Conservation (phyloP, 2,113 vertebrate genomes). For the Geothlypis trichas region DNA sequence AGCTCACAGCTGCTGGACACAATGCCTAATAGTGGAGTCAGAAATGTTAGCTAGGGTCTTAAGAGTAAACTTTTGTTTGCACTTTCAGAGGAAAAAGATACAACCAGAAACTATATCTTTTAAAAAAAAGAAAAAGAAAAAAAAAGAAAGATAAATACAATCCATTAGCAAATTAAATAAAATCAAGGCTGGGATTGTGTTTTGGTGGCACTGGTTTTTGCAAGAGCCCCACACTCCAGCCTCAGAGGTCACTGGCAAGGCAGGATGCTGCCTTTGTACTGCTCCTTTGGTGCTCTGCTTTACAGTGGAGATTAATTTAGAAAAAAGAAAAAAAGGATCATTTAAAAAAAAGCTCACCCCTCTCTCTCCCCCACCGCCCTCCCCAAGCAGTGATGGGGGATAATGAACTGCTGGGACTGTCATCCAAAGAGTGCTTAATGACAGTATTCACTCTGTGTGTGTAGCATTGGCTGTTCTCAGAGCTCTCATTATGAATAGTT, state of each 20-base stretch:
- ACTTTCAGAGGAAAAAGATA: background rate
- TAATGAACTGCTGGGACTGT: slow-evolving; percentile 70
- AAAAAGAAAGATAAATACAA: background rate
- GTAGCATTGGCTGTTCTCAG: slow-evolving; percentile 56
- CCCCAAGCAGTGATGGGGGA: slow-evolving; percentile 29
- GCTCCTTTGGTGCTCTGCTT: slow-evolving; percentile 10
- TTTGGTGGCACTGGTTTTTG: background rate
- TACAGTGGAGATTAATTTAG: slow-evolving; percentile 57
- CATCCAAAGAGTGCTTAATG: slow-evolving; percentile 70
- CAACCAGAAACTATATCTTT: background rate
- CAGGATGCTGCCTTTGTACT: background rate
- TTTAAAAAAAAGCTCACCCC: background rate
- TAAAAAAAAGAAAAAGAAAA: background rate
- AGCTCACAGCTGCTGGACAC: background rate
- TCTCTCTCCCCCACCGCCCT: background rate
- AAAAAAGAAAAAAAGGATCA: background rate
- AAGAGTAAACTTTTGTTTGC: background rate
- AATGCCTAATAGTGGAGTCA: background rate
- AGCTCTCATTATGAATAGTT: slow-evolving; percentile 67
- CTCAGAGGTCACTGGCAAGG: background rate
- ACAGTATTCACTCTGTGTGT: slow-evolving; percentile 58
- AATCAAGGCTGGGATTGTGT: background rate
- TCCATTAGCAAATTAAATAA: background rate
- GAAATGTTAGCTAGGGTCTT: background rate
- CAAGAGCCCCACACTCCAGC: background rate